Conservation (phyloP, 2,113 vertebrate species). For the Amblyornis subalaris region DNA sequence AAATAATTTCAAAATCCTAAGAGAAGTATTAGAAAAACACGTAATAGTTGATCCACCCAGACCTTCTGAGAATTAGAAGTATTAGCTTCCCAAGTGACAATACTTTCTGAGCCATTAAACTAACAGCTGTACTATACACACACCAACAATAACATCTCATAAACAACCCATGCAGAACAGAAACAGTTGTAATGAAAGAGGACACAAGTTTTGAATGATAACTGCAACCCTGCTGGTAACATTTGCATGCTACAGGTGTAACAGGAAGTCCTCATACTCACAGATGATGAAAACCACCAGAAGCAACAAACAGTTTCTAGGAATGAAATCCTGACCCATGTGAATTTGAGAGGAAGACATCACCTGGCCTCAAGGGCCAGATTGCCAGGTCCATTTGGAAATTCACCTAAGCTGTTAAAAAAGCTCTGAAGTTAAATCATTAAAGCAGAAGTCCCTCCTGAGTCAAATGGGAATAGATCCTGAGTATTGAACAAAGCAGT, state of each 20-base stretch:
- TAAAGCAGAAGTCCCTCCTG: not conserved
- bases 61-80: not conserved
- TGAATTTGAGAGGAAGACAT: not conserved
- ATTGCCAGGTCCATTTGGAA: not conserved
- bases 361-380: not conserved
- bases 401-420: not conserved
- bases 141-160: not conserved
- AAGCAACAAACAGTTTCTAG: not conserved
- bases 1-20: not conserved
- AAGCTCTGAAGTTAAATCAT: not conserved
- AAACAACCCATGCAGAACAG: not conserved
- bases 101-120: not conserved
- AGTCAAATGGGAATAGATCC: not conserved
- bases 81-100: not conserved
- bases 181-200: not conserved
- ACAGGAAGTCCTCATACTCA: not conserved
- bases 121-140: not conserved
- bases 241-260: not conserved
- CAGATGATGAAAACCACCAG: not conserved
- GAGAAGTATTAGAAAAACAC: not conserved
- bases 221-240: not conserved
- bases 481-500: not conserved
- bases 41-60: not conserved
- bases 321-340: not conserved
- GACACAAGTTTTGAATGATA: not conserved